Conservation (phyloP, 2,888 invertebrate genomes). For the Agrochola lota region DNA sequence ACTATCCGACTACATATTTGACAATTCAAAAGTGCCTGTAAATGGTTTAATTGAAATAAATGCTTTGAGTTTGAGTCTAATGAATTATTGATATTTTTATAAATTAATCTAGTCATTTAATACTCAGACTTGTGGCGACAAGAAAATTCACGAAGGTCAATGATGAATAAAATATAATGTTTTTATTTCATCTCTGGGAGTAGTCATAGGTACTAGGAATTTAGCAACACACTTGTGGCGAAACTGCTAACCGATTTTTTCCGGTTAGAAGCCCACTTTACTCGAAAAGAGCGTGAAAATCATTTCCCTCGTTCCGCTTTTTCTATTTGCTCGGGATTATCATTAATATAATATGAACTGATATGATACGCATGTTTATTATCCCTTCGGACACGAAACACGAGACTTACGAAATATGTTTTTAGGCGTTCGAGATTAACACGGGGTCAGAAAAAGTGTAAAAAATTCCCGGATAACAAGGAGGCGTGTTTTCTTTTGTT, state of each 20-base stretch:
- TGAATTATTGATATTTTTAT: neutral
- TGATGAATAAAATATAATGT: neutral
- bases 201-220: neutral
- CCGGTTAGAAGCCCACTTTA: neutral
- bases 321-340: conserved; percentile 41
- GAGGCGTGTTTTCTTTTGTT: conserved; percentile 41
- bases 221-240: neutral
- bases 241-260: conserved; percentile 16
- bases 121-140: neutral
- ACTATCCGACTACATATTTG: too few relatives aligned
- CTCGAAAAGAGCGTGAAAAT: conserved; percentile 31
- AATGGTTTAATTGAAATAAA: too few relatives aligned
- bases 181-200: neutral
- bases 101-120: neutral
- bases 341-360: conserved; percentile 42
- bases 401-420: conserved; percentile 46
- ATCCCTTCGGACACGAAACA: conserved; percentile 41
- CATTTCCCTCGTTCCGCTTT: conserved; percentile 20
- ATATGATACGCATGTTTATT: conserved; percentile 46
- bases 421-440: conserved; percentile 40
- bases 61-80: too few relatives aligned
- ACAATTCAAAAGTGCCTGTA: too few relatives aligned
- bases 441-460: conserved; percentile 48
- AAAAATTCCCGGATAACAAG: conserved; percentile 39
- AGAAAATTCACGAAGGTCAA: neutral